phyloP scores from a whole-genome alignment of 2,113 vertebrate species.

The Paramormyrops kingsleyae region DNA sequence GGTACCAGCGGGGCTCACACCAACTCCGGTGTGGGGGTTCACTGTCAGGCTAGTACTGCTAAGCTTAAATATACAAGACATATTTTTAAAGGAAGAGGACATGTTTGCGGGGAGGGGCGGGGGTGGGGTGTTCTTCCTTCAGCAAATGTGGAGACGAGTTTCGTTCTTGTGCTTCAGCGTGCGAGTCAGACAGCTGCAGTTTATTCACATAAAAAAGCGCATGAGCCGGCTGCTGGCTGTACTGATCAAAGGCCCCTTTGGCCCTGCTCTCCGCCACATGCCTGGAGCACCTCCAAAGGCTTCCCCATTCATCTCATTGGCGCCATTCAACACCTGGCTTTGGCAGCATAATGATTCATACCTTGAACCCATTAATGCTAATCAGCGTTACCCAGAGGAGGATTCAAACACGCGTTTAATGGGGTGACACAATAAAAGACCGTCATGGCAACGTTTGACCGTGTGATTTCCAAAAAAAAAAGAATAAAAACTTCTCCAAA shows the following conservation, averaged over 20 bases:
- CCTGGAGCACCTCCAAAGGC: neutral
- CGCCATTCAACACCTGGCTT: neutral
- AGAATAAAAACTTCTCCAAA: neutral
- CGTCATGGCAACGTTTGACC: neutral
- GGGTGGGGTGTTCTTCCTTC: neutral
- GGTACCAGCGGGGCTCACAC: neutral
- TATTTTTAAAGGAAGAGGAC: neutral
- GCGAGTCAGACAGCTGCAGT: neutral
- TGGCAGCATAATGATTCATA: neutral
- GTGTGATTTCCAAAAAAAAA: neutral
- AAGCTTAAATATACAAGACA: neutral
- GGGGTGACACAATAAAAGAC: neutral
- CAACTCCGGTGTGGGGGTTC: neutral
- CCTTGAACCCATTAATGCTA: conserved; percentile 3
- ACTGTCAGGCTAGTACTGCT: neutral
- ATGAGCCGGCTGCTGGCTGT: neutral
- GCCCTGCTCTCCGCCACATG: neutral
- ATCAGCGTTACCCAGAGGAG: conserved; percentile 1
- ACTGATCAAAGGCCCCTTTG: neutral
- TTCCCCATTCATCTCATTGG: neutral
- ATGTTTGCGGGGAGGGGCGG: neutral
- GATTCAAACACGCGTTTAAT: neutral
- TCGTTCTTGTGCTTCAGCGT: neutral
- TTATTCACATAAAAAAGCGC: neutral
- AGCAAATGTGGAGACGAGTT: neutral